Evolutionary conservation across 2,888 invertebrate species (phyloP).

Genomic region (Flabesymbios commensalis): DNA sequence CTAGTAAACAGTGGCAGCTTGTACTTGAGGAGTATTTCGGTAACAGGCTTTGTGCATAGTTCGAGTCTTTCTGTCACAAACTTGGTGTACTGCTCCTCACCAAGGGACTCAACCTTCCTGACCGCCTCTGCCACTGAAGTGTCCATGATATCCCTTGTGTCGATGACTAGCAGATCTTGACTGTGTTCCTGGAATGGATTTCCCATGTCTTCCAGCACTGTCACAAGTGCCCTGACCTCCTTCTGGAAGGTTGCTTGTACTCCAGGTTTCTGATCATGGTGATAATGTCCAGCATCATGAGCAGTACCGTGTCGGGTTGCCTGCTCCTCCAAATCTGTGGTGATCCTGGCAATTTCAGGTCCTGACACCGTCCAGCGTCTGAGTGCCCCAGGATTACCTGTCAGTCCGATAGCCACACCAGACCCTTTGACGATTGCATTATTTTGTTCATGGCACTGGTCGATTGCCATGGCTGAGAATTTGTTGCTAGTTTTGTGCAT

Average conservation of each 20-base stretch:
- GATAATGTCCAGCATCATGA: neutral
- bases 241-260: neutral
- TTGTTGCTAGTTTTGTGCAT: slow-evolving; percentile 29
- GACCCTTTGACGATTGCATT: slow-evolving; percentile 39
- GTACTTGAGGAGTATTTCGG: neutral
- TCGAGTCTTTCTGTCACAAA: no score
- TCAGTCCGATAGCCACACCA: slow-evolving; percentile 36
- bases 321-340: slow-evolving; percentile 2
- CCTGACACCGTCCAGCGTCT: no score
- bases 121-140: neutral
- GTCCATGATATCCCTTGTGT: neutral
- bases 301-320: neutral
- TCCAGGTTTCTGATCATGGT: neutral
- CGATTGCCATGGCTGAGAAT: slow-evolving; percentile 17
- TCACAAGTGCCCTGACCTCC: neutral
- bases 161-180: neutral
- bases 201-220: slow-evolving; percentile 4
- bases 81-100: neutral
- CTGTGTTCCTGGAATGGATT: slow-evolving; percentile 6
- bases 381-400: slow-evolving; percentile 33
- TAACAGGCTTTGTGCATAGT: neutral
- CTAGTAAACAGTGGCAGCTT: neutral
- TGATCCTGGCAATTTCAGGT: slow-evolving; percentile 26
- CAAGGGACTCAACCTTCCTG: neutral
- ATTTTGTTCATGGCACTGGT: slow-evolving; percentile 30